Percentiles rank a stretch among this genome's conserved stretches.
Conservation (phyloP, 1,140 invertebrate species). For the Diploscapter pachys region DNA sequence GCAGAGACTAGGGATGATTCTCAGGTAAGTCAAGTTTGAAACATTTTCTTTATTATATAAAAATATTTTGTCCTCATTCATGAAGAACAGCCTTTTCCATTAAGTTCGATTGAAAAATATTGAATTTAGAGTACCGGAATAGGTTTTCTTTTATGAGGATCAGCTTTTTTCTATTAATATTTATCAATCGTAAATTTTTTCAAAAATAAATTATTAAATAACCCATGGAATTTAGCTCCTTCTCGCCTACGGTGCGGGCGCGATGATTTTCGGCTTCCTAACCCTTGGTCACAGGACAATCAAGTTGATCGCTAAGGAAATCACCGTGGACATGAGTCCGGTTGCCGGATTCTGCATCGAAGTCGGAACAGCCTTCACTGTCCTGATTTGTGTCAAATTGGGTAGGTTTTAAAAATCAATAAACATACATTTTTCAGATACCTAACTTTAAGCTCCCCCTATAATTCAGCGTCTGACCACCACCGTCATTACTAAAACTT, state of each 20-base stretch:
- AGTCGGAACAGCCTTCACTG: constrained; percentile 89
- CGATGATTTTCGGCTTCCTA: constrained; percentile 35
- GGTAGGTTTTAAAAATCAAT: constrained; percentile 62
- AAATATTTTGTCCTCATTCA: too few relatives aligned
- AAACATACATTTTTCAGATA: not conserved
- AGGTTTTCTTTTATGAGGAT: not conserved
- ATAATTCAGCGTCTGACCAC: too few relatives aligned
- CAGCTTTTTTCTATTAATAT: too few relatives aligned
- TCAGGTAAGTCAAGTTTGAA: constrained; percentile 5
- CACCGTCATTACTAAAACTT: too few relatives aligned
- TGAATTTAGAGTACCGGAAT: not conserved
- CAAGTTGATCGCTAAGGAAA: constrained; percentile 33
- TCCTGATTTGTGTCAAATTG: constrained; percentile 86
- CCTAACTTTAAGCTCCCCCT: too few relatives aligned
- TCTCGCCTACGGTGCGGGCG: constrained; percentile 27
- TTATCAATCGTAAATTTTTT: too few relatives aligned
- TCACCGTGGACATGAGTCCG: constrained; percentile 56
- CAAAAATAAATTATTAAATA: too few relatives aligned
- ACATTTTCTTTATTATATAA: not conserved
- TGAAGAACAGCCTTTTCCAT: too few relatives aligned
- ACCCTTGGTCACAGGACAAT: constrained; percentile 36
- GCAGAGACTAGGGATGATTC: constrained; percentile 29
- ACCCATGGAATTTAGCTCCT: constrained; percentile 6
- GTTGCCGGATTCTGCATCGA: constrained; percentile 81
- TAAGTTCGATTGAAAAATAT: not conserved